Evolutionary conservation across 2,113 vertebrate species (phyloP), one percentile per base, ranked within the genome.

Genomic region (Thinocorus orbignyianus): DNA sequence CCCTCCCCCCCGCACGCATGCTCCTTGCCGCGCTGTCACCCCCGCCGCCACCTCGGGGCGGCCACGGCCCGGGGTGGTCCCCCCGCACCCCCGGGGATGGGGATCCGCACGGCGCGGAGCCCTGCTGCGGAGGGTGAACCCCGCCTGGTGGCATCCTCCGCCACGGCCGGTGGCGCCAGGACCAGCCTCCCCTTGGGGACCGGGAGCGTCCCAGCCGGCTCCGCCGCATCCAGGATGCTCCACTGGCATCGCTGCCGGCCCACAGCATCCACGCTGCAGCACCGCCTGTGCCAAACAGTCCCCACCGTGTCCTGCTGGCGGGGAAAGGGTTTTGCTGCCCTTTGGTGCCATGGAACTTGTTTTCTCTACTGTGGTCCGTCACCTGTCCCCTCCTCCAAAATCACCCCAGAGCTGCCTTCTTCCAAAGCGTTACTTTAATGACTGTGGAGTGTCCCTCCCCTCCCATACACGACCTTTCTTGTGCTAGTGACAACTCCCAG

Each of bases 1-100:
- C 7, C 92, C 81, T 7, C 11, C 16, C 25, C 37, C 46, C 58
- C 54, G 66, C 88, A 77, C 82, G 90, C 79, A 88, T 93, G 84
- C 90, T 90, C 95, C 81, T 91, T 81, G 85, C 77, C 78, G 71
- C 42, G 62, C 76, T 69, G 86, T 82, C 68, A 57, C 83, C 30
- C 55, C 68, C 72, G n/a, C 66, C 41, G 60, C 48, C 81, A 54
- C 84, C 78, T 49, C 68, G 49, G 26, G 23, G 28, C 6, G 49
- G 9, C 35, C 73, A 58, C 58, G 13, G 46, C 81, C 68, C 68
- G 41, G 81, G 42, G 26, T 4, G 33, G 37, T n/a, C n/a, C 33
- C 62, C 18, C 42, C 79, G 35, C 42, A 1, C 74, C 4, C 4
- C 17, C n/a, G 42, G 12, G 15, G 11, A 44, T 6, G 15, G 55